Base-by-base conservation (phyloP, 2,888 invertebrate genomes). In the Lycia hirtaria region DNA sequence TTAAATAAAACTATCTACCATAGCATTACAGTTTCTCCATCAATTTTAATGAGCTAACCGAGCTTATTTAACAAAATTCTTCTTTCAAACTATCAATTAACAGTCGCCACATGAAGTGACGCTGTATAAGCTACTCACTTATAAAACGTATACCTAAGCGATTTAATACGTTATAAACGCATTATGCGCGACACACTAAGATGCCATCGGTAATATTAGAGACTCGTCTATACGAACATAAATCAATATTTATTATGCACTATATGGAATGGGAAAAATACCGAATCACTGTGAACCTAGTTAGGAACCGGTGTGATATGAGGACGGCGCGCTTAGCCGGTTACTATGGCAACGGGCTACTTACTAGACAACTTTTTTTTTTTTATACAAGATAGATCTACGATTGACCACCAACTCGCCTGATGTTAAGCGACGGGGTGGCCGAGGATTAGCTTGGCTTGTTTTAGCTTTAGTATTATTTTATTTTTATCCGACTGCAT, bases 281-380 rank as follows among this genome's bases (percentile, higher is more conserved):
- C 56, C 65, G 40, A 63, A 63, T 61, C 55, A 58, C 60, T 40
- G 43, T 20, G 33, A 30, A 37, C 56, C 56, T 53, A 57, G 56
- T 56, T 52, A 33, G n/a, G 47, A 51, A 47, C 60, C 54, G 57
- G 54, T 47, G 45, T 28, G 30, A 22, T 30, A 17, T 19, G 45
- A n/a, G 45, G 33, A 45, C 45, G 54, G 49, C 44, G 57, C 55
- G 48, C 53, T 49, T 51, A 54, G 56, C 64, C 61, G 64, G 67
- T 69, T 65, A 41, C 60, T 41, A 61, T 61, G 62, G 49, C 53
- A 57, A 61, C 65, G 43, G 28, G 55, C 43, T 45, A 48, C 19
- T 14, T n/a, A 41, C 15, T 12, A 26, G 24, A 32, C 38, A 45
- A 3, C 41, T 7, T 33, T 10, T 24, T 17, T 26, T 37, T 20